phyloP scores from a whole-genome alignment of 2,113 vertebrate species.

The Hipposideros armiger region DNA sequence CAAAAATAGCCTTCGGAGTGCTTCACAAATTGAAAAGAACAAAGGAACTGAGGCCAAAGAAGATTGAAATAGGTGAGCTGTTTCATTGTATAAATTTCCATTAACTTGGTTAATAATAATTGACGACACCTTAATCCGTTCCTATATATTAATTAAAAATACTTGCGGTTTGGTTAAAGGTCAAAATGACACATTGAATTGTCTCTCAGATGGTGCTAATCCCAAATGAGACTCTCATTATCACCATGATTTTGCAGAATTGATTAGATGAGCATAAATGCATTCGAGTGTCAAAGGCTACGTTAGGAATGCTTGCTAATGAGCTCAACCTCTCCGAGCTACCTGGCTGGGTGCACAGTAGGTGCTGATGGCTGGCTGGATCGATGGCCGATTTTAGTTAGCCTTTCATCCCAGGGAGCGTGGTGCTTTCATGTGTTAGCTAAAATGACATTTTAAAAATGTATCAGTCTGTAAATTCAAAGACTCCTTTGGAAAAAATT shows the following conservation, averaged over 20 bases:
- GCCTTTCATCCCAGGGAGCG: neutral
- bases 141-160: conserved; percentile 82
- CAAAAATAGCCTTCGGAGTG: conserved; percentile 30
- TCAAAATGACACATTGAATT: conserved; percentile 72
- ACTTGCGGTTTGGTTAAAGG: conserved; percentile 71
- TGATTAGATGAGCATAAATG: conserved; percentile 66
- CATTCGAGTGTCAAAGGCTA: conserved; percentile 72
- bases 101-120: conserved; percentile 68
- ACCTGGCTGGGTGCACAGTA: neutral
- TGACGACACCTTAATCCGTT: conserved; percentile 40
- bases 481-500: neutral
- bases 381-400: neutral
- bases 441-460: conserved; percentile 24
- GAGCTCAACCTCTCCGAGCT: neutral
- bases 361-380: neutral
- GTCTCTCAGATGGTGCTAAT: conserved; percentile 73
- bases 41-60: neutral
- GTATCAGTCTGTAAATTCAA: neutral
- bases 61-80: neutral
- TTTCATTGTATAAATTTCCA: neutral
- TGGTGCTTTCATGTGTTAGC: neutral
- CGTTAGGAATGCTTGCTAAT: neutral
- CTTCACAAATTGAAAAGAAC: conserved; percentile 66
- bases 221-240: conserved; percentile 63
- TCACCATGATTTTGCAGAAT: conserved; percentile 78